Evolutionary conservation across 2,888 invertebrate genomes (phyloP).

Genomic region (Melinaea marsaeus): DNA sequence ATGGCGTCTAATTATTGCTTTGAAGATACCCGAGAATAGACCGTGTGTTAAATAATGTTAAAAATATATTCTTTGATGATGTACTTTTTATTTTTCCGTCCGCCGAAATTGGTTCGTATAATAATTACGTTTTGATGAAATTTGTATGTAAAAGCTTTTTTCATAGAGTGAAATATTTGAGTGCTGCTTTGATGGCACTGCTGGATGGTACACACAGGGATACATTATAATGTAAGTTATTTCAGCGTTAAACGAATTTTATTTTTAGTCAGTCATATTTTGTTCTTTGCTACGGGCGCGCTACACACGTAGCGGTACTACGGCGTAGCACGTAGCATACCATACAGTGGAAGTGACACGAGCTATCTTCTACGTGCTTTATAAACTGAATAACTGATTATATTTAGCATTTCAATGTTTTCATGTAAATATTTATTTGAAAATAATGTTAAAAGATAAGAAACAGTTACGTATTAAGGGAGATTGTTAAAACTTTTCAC

Average conservation of each 20-base stretch:
- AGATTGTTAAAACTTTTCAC: too few relatives aligned
- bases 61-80: conserved; percentile 1
- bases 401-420: neutral
- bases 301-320: conserved; percentile 9
- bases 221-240: neutral
- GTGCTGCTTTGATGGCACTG: neutral
- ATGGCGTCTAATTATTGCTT: conserved; percentile 36
- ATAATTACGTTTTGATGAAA: conserved; percentile 11
- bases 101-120: conserved; percentile 17
- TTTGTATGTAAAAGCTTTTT: conserved; percentile 11
- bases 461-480: neutral
- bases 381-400: conserved; percentile 1
- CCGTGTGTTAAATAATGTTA: conserved; percentile 2
- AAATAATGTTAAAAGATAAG: neutral
- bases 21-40: conserved; percentile 25
- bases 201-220: neutral
- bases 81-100: conserved; percentile 9
- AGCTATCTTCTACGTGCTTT: conserved; percentile 20
- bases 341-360: conserved; percentile 30
- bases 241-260: neutral
- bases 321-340: conserved; percentile 22
- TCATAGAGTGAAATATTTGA: conserved; percentile 6
- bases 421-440: neutral
- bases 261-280: neutral
- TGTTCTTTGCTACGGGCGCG: conserved; percentile 22